Conservation (phyloP, 37 sponge, comb jelly and placozoan species). For the Halichondria panicea region DNA sequence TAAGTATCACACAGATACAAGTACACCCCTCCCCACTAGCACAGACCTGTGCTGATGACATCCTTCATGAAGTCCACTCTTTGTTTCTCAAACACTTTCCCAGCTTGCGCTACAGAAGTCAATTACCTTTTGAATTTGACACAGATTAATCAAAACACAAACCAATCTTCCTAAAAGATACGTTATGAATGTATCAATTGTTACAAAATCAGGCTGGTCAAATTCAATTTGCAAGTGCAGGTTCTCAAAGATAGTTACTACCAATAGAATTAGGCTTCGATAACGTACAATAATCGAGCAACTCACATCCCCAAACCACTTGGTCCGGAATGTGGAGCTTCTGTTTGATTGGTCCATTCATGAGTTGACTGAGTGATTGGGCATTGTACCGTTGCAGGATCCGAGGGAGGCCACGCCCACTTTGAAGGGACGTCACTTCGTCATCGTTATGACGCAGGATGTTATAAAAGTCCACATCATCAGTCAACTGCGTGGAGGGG, state of each 20-base stretch:
- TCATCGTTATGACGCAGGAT: slow-evolving; percentile 55
- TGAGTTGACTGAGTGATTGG: slow-evolving; percentile 40
- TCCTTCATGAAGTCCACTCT: slow-evolving; percentile 78
- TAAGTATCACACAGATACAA: background rate
- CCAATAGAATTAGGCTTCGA: too few species aligned
- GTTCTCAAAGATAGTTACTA: too few species aligned
- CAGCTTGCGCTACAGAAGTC: slow-evolving; percentile 72
- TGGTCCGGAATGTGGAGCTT: slow-evolving; percentile 61
- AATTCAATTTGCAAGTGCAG: too few species aligned
- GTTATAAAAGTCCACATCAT: slow-evolving; percentile 72
- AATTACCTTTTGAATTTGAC: too few species aligned
- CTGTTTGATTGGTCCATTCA: slow-evolving; percentile 79
- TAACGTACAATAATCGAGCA: background rate
- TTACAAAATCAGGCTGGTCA: too few species aligned
- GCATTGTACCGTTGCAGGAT: background rate
- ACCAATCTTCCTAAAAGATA: too few species aligned
- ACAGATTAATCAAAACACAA: too few species aligned
- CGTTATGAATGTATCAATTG: too few species aligned
- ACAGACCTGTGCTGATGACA: slow-evolving; percentile 56
- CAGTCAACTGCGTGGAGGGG: slow-evolving; percentile 31
- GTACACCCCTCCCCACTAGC: background rate
- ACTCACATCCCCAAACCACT: slow-evolving; percentile 75
- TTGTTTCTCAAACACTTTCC: slow-evolving; percentile 53
- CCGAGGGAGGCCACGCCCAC: background rate
- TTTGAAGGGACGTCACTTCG: too few species aligned